A percentile compares a stretch with the other conserved stretches of the same genome.
These are phyloP conservation scores for Sebastes cheni DNA, from an alignment of 2,797 vertebrate genomes.

Conservation along the genomic window DNA sequence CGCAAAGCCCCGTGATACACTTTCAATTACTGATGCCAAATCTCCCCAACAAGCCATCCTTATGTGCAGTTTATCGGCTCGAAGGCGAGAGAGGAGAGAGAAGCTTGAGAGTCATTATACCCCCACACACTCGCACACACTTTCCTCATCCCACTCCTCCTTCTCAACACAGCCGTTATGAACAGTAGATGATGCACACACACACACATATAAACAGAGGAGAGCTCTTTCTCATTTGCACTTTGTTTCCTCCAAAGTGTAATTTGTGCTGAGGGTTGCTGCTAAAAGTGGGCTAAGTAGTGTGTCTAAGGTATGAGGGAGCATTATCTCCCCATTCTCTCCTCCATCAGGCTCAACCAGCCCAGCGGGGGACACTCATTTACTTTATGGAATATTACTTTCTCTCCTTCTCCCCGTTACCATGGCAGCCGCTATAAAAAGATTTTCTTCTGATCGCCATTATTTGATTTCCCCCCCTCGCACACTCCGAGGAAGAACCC, in stretches of 20 bases:
- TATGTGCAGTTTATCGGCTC: slow-evolving; percentile 64
- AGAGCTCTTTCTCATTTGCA: slow-evolving; percentile 55
- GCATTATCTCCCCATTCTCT: slow-evolving; percentile 64
- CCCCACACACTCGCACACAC: slow-evolving; percentile 32
- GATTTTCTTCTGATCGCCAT: slow-evolving; percentile 75
- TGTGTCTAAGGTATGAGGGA: slow-evolving; percentile 62
- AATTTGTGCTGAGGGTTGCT: slow-evolving; percentile 65
- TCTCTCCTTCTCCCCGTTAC: slow-evolving; percentile 76
- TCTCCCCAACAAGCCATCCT: slow-evolving; percentile 64
- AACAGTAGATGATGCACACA: slow-evolving; percentile 26
- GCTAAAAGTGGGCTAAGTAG: slow-evolving; percentile 72
- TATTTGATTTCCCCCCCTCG: slow-evolving; percentile 65
- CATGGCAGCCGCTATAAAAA: slow-evolving; percentile 85
- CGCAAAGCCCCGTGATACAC: slow-evolving; percentile 53
- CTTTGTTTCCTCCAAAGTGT: slow-evolving; percentile 60
- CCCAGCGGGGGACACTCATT: slow-evolving; percentile 78
- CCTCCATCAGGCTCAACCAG: slow-evolving; percentile 75
- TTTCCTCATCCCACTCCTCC: slow-evolving; percentile 39
- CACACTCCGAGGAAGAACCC: slow-evolving; percentile 61
- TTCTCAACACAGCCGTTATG: slow-evolving; percentile 31
- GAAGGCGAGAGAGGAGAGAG: slow-evolving; percentile 54
- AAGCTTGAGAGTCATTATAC: slow-evolving; percentile 64
- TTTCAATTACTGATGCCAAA: slow-evolving; percentile 70
- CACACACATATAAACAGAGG: slow-evolving; percentile 12
- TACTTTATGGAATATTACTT: slow-evolving; percentile 84